Percentiles rank a stretch among this genome's conserved stretches.
phyloP scores from a whole-genome alignment of 2,888 invertebrate genomes.

The Argyresthia goedartella region DNA sequence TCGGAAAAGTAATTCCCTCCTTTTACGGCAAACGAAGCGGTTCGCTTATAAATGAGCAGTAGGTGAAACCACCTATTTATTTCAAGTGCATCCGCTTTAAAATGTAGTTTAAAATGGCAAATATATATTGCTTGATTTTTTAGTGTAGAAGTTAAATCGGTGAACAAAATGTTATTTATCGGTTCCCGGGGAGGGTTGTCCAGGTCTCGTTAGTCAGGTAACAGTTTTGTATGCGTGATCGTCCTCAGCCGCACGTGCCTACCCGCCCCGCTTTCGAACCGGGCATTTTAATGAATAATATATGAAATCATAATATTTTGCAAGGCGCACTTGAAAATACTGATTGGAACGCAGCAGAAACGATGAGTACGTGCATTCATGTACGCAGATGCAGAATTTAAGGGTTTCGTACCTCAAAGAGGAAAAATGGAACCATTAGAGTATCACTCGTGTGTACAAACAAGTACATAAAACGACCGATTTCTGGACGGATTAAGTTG shows the following conservation, averaged over 20 bases:
- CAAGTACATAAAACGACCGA: too few relatives aligned
- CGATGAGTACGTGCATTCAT: background rate
- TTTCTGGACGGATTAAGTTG: too few relatives aligned
- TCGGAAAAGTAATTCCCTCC: constrained; percentile 18
- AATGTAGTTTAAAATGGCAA: constrained; percentile 30
- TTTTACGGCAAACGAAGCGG: constrained; percentile 13
- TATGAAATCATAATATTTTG: constrained; percentile 1
- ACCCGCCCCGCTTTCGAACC: background rate
- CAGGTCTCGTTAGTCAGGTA: constrained; percentile 31
- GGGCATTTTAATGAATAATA: constrained; percentile 7
- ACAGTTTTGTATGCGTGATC: constrained; percentile 4
- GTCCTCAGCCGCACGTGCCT: constrained; percentile 1
- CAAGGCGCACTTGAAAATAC: too few relatives aligned
- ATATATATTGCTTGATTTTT: constrained; percentile 45
- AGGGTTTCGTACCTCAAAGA: background rate
- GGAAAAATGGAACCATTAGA: too few relatives aligned
- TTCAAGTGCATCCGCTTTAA: constrained; percentile 17
- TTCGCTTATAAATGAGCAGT: constrained; percentile 18
- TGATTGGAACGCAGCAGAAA: too few relatives aligned
- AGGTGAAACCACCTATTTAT: constrained; percentile 21
- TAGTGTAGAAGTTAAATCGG: constrained; percentile 41
- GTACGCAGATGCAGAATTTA: background rate
- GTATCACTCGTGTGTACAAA: too few relatives aligned
- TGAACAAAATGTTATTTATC: constrained; percentile 39
- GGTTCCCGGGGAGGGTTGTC: constrained; percentile 26